Conservation (phyloP, 2,888 invertebrate species). For the Cryptus armator region DNA sequence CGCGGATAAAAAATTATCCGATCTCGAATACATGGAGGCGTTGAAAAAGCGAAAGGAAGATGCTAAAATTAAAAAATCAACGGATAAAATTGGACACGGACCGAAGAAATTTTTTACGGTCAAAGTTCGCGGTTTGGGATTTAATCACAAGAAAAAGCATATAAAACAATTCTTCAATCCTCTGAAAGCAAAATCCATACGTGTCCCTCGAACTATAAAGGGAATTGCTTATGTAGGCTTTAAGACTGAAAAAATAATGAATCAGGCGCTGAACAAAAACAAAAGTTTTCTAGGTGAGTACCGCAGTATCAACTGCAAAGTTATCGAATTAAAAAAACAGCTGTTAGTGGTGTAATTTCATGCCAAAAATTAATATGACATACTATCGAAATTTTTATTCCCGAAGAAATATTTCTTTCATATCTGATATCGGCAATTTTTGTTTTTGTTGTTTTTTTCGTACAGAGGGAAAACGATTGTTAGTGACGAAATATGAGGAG, state of each 20-base stretch:
- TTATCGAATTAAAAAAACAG: slow-evolving; percentile 23
- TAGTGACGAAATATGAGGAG: slow-evolving; percentile 86
- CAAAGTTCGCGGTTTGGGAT: slow-evolving; percentile 92
- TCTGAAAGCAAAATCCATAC: slow-evolving; percentile 91
- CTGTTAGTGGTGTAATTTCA: too few relatives aligned
- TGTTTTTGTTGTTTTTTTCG: slow-evolving; percentile 25
- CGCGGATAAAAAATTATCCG: slow-evolving; percentile 91
- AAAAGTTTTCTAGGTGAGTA: slow-evolving; percentile 93
- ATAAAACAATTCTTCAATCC: slow-evolving; percentile 95
- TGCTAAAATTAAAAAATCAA: slow-evolving; percentile 74
- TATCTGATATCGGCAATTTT: too few relatives aligned
- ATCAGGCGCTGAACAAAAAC: slow-evolving; percentile 93
- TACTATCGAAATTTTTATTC: too few relatives aligned
- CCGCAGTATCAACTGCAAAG: background rate
- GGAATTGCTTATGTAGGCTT: slow-evolving; percentile 97
- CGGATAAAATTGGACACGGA: slow-evolving; percentile 79
- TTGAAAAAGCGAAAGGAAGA: slow-evolving; percentile 86
- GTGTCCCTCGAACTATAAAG: slow-evolving; percentile 91
- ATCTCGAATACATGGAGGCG: slow-evolving; percentile 92
- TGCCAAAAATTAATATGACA: too few relatives aligned
- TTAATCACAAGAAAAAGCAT: slow-evolving; percentile 92
- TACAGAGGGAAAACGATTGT: slow-evolving; percentile 88
- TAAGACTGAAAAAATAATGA: slow-evolving; percentile 92
- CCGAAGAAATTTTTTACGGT: slow-evolving; percentile 87
- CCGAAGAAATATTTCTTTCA: too few relatives aligned